Base-by-base conservation (phyloP, 2,797 vertebrate species). In the Melanotaenia maccullochi region DNA sequence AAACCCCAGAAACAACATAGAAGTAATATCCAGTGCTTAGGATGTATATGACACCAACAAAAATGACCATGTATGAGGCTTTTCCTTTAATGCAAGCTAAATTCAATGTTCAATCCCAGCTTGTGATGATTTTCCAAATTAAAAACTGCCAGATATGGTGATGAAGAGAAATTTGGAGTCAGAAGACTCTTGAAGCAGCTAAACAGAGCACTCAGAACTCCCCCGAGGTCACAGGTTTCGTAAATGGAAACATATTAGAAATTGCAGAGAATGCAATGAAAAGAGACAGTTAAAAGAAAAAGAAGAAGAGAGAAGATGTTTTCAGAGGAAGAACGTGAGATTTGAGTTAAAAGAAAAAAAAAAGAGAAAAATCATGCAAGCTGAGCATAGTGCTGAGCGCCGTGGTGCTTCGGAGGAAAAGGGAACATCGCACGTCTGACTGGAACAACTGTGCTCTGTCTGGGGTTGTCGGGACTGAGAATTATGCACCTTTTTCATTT, bases 21-120 rank as follows among this genome's bases (percentile, higher is more conserved):
- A 83, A 76, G 97, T 97, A 95, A 95, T 97, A 97, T 98, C 97
- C 97, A 99, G 97, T 99, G 97, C 96, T 97, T 97, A 85, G 79
- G 84, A 85, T 91, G 89, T 82, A 80, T 86, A 93, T 94, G 96
- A 97, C 96, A 97, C 94, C 93, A 79, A 95, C 95, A 96, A 95
- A 94, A 96, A 96, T 91, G 94, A 95, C 93, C 95, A 71, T 71
- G 83, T 67, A 76, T 76, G 70, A 85, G 78, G 75, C 93, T 87
- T 82, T 83, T 81, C 86, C 90, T 93, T 25, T 25, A 25, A 25
- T 25, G 25, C 85, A 93, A 96, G 94, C 92, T 65, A 93, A 96
- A 96, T 95, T 94, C 94, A 96, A 96, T 93, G 96, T 96, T 97
- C 94, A 96, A 92, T 96, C 94, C 95, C 94, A 96, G 96, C 95